These are phyloP conservation scores for Helarctos malayanus DNA, from an alignment of 2,797 vertebrate genomes.

Conservation along the genomic window DNA sequence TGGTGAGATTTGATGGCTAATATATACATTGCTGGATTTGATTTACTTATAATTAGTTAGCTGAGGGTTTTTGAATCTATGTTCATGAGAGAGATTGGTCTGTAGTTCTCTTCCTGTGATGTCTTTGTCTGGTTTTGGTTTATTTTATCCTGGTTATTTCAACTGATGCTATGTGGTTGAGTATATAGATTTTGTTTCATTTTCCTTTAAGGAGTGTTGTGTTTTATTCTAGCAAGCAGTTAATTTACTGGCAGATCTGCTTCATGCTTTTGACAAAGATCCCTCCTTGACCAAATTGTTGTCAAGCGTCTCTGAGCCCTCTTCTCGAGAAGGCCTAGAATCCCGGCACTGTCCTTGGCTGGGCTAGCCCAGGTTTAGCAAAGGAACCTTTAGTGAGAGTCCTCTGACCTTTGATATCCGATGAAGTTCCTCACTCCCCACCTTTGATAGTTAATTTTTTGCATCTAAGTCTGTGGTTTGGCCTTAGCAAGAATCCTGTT, in stretches of 20 bases:
- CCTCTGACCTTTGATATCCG: neutral
- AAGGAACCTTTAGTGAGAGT: neutral
- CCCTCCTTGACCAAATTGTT: neutral
- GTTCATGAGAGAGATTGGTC: neutral
- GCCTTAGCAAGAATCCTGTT: neutral
- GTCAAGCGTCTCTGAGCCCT: too few relatives aligned
- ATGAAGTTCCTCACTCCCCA: neutral
- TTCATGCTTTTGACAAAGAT: neutral
- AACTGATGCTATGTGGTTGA: neutral
- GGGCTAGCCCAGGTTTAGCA: neutral
- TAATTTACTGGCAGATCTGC: neutral
- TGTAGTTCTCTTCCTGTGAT: neutral
- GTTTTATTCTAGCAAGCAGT: neutral
- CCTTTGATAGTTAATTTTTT: neutral
- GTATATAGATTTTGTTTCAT: neutral
- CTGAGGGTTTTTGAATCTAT: neutral
- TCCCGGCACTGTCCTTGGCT: neutral
- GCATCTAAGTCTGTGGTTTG: neutral
- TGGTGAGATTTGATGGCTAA: neutral
- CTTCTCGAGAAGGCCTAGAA: too few relatives aligned
- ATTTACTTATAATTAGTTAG: neutral
- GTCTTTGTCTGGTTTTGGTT: neutral
- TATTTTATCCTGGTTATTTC: neutral
- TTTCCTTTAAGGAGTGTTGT: neutral
- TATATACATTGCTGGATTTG: neutral